Evolutionary conservation across 2,797 vertebrate species (phyloP), one percentile per base, ranked within the genome.

Genomic region (Poeciliopsis turneri): DNA sequence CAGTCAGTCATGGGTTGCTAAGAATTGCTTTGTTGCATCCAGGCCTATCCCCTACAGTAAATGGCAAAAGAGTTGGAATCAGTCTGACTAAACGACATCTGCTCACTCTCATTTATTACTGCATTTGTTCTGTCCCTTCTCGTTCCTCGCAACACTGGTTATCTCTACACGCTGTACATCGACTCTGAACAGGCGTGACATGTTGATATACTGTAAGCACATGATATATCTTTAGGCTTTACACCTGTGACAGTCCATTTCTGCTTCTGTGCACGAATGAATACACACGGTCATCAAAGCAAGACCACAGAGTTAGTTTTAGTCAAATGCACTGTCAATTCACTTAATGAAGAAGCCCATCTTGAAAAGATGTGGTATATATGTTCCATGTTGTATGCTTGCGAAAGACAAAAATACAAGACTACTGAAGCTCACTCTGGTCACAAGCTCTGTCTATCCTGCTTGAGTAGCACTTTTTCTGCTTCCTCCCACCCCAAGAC

Each of bases 71-170:
- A 85, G 85, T 78, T 81, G 83, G 89, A 90, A 92, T 92, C 89
- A 87, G 78, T 92, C 87, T 82, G 86, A 74, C 79, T 90, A 86
- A 91, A 88, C 12, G 89, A 87, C 89, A 93, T 90, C 90, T 88
- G 87, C 75, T 90, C 82, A 46, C 85, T 84, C 77, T 84, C 80
- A 76, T 92, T 87, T 88, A 88, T 85, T 86, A 73, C 47, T 87
- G 76, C 87, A 87, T 93, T 92, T 93, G 91, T 90, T 90, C 84
- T 87, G 88, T 90, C 78, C 78, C 75, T 88, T 77, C 79, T 82
- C 41, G 28, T 89, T 85, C 81, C 74, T 86, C 70, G 59, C 82
- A 84, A 86, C 86, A 57, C 59, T 5, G 39, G 82, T 92, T 92
- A 93, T 92, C 87, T 84, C 81, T 72, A 43, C 84, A 83, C 16